Conservation (phyloP, 2,888 invertebrate genomes). For the Parascotia fuliginaria region DNA sequence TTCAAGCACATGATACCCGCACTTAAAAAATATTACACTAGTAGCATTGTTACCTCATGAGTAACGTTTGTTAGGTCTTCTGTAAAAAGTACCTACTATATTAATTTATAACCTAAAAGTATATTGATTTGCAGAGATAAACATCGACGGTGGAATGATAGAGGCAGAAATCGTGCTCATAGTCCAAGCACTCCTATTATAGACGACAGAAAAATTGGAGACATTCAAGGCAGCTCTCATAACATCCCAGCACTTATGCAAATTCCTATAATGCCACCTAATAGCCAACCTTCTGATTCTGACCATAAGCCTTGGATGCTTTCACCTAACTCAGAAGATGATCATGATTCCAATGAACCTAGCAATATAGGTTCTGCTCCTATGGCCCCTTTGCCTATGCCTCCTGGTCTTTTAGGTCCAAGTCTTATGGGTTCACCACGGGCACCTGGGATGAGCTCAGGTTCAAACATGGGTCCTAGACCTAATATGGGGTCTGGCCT, state of each 20-base stretch:
- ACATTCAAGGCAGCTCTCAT: conserved; percentile 43
- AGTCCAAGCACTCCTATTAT: conserved; percentile 64
- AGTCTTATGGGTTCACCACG: conserved; percentile 41
- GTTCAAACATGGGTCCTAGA: conserved; percentile 42
- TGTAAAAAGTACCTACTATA: too few species aligned
- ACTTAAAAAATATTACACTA: too few species aligned
- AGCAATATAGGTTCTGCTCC: conserved; percentile 33
- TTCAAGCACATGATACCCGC: too few species aligned
- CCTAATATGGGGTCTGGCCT: conserved; percentile 35
- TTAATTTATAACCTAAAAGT: background rate
- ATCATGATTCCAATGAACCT: conserved; percentile 49
- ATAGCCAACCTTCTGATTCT: conserved; percentile 57
- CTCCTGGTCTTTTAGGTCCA: conserved; percentile 42
- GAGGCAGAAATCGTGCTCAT: conserved; percentile 57
- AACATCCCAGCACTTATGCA: conserved; percentile 73
- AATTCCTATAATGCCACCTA: conserved; percentile 65
- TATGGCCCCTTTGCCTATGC: conserved; percentile 49
- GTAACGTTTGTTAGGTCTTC: too few species aligned
- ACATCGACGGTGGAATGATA: conserved; percentile 69
- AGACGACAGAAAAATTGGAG: conserved; percentile 65
- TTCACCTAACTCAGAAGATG: conserved; percentile 58
- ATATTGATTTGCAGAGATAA: conserved; percentile 58
- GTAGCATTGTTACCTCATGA: too few species aligned
- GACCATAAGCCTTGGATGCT: conserved; percentile 60
- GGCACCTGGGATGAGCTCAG: conserved; percentile 33